Evolutionary conservation across 2,113 vertebrate species (phyloP).

Genomic region (Salvelinus namaycush): DNA sequence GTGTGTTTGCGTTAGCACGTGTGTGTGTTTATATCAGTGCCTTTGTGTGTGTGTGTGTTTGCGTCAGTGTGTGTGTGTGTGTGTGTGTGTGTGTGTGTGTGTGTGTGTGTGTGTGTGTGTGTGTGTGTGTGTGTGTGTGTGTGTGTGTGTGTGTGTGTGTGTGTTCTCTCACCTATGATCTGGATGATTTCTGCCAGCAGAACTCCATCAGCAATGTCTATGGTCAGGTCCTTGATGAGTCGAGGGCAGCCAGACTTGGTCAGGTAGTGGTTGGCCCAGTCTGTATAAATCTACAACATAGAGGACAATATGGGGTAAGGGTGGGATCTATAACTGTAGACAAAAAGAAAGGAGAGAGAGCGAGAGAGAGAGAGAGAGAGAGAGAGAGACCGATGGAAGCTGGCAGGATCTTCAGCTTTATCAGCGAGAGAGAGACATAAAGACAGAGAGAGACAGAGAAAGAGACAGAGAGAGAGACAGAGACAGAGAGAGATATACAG

Average conservation of each 20-base stretch:
- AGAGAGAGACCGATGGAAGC: no score
- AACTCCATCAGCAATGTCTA: conserved; percentile 96
- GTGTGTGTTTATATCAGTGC: neutral
- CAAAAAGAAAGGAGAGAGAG: conserved; percentile 17
- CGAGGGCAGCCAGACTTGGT: conserved; percentile 95
- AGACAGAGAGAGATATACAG: no score
- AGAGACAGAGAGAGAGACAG: conserved; percentile 9
- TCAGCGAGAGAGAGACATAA: conserved; percentile 8
- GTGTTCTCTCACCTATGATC: conserved; percentile 87
- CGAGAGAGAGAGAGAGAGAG: no score
- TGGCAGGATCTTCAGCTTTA: neutral
- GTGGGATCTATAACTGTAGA: conserved; percentile 12
- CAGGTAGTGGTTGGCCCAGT: conserved; percentile 99
- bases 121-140: no score
- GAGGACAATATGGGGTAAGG: conserved; percentile 22
- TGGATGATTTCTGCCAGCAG: conserved; percentile 98
- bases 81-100: no score
- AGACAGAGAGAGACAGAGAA: conserved; percentile 29
- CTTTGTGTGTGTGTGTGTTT: neutral
- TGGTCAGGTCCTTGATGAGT: conserved; percentile 97
- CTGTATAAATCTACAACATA: conserved; percentile 92
- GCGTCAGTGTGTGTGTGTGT: neutral
- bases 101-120: no score
- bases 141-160: neutral
- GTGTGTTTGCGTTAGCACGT: neutral